These are phyloP conservation scores for Capitella teleta DNA, from an alignment of 1,140 invertebrate species.

Conservation along the genomic window DNA sequence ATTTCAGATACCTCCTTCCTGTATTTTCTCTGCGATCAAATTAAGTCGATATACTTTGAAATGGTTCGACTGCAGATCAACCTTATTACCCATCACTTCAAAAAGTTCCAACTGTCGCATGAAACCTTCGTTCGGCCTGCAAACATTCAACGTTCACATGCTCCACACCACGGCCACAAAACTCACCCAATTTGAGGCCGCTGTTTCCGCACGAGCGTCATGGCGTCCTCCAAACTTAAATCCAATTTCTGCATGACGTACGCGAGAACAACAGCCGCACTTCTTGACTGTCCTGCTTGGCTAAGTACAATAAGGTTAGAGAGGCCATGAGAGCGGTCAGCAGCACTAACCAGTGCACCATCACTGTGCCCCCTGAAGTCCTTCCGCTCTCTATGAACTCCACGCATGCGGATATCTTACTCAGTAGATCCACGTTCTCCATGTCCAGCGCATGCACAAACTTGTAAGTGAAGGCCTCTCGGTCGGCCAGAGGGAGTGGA, in stretches of 20 bases:
- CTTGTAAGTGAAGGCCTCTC: constrained; percentile 18
- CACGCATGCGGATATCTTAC: constrained; percentile 21
- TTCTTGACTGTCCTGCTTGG: constrained; percentile 26
- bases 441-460: constrained; percentile 22
- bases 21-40: constrained; percentile 16
- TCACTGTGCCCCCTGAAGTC: constrained; percentile 18
- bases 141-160: constrained; percentile 5
- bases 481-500: constrained; percentile 14
- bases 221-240: constrained; percentile 16
- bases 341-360: constrained; percentile 27
- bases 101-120: constrained; percentile 23
- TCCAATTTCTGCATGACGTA: constrained; percentile 25
- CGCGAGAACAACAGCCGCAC: constrained; percentile 28
- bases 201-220: constrained; percentile 16
- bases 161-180: too few relatives aligned
- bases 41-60: constrained; percentile 18
- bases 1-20: too few relatives aligned
- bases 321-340: neutral
- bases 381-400: constrained; percentile 26
- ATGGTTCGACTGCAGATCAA: constrained; percentile 16
- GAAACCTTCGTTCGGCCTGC: constrained; percentile 27
- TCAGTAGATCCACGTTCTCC: constrained; percentile 21
- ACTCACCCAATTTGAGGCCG: constrained; percentile 12
- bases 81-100: constrained; percentile 21
- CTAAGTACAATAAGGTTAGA: constrained; percentile 12